Evolutionary conservation across 2,113 vertebrate genomes (phyloP), one percentile per base, ranked within the genome.

Genomic region (Axis porcinus): DNA sequence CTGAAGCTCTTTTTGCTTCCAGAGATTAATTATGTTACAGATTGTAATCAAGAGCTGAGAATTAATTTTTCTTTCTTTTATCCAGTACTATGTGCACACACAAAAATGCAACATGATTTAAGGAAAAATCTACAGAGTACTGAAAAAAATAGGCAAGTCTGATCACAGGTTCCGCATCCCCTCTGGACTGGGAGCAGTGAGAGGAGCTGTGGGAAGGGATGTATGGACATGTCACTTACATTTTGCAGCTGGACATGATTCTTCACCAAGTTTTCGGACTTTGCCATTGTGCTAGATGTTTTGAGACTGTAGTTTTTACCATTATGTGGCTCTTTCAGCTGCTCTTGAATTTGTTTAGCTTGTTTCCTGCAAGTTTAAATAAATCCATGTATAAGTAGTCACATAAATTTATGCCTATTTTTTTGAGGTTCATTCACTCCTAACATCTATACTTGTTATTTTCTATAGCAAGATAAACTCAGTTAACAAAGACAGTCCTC

Each of bases 301-400:
- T 99, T 99, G 92, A 99, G 98, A 86, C 99, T 99, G 98, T 99
- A 99, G 98, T 99, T 99, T 98, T 99, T 99, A 97, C 99, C 98
- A 98, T 98, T 99, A 76, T 99, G 99, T 9, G 99, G 98, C 90
- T 99, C 99, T 55, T 99, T 99, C 98, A 99, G 99, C 98, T 99
- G 99, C 96, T 99, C 99, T 95, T 99, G 99, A 88, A 99, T 99
- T 98, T 99, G 99, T 97, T 99, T 99, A 94, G 99, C 98, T 98
- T 99, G 99, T 97, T 99, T 99, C 98, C 99, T 99, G 98, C n/a
- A 95, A 93, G 96, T 86, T 98, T 94, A 98, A 98, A 98, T 85
- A 95, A 86, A 97, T 27, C 67, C 2, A 40, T 79, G 7, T 8
- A 15, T 94, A 86, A 91, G 47, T 45, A 89, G 25, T 74, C 79